Percentiles rank a stretch among this genome's conserved stretches.
These are phyloP conservation scores for Crossaster papposus DNA, from an alignment of 53 echinoderm and acorn worm genomes.

Conservation along the genomic window DNA sequence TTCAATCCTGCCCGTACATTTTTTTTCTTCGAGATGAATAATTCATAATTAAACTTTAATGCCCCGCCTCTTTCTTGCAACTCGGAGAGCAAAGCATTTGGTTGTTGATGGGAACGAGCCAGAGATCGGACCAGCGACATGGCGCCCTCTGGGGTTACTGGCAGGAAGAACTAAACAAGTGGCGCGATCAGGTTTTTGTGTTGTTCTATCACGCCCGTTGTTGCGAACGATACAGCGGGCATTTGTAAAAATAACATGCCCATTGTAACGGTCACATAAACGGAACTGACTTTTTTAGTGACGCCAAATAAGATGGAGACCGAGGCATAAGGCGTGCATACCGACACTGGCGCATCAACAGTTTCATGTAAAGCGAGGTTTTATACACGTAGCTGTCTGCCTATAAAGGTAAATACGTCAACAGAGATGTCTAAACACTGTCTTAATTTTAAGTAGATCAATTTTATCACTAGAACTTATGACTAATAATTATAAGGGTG, in stretches of 20 bases:
- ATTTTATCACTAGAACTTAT: too few species aligned
- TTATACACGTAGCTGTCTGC: background rate
- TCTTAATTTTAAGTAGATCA: too few species aligned
- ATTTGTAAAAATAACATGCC: slow-evolving; percentile 59
- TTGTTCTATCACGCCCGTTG: slow-evolving; percentile 11
- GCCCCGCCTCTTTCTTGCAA: background rate
- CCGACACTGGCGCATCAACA: background rate
- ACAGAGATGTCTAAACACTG: too few species aligned
- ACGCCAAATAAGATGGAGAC: background rate
- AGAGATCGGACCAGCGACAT: background rate
- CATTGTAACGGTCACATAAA: slow-evolving; percentile 87
- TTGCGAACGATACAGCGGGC: slow-evolving; percentile 73
- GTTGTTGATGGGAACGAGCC: too few species aligned
- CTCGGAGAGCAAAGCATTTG: too few species aligned
- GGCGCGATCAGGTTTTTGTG: background rate
- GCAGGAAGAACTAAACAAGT: background rate
- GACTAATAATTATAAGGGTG: too few species aligned
- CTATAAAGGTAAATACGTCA: too few species aligned
- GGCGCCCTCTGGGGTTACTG: background rate
- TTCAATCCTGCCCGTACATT: background rate
- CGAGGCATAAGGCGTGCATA: too few species aligned
- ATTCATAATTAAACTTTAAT: background rate
- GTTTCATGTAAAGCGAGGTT: background rate
- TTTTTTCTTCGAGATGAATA: background rate
- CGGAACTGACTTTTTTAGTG: slow-evolving; percentile 9